phyloP scores from a whole-genome alignment of 2,797 vertebrate species.

The Galago senegalensis region DNA sequence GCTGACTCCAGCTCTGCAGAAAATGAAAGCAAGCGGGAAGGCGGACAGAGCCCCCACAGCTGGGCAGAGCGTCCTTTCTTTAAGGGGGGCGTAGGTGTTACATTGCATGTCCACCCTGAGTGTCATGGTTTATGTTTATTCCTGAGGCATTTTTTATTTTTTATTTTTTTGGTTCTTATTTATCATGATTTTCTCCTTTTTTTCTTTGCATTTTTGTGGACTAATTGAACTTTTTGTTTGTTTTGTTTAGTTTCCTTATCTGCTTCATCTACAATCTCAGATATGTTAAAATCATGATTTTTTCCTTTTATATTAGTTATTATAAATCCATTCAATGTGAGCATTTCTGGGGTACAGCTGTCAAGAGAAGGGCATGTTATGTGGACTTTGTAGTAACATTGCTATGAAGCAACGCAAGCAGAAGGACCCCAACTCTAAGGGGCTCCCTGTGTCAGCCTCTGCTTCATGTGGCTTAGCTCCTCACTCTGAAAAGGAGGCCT shows the following conservation, averaged over 20 bases:
- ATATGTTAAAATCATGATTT: no score
- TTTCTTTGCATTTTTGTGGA: neutral
- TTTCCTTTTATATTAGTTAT: neutral
- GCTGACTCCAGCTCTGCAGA: neutral
- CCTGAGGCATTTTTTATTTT: neutral
- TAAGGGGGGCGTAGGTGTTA: accelerated
- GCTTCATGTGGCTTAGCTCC: neutral
- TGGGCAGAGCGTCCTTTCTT: no score
- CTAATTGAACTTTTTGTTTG: neutral
- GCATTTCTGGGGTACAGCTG: neutral
- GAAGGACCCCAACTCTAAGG: neutral
- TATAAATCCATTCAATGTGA: neutral
- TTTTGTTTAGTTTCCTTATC: neutral
- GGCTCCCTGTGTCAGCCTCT: neutral
- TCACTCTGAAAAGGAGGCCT: neutral
- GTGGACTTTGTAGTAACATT: neutral
- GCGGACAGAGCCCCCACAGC: no score
- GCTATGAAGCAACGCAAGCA: neutral
- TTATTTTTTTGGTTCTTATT: neutral
- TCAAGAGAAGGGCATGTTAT: neutral
- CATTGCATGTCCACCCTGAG: neutral
- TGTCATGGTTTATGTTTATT: neutral
- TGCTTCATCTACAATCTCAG: neutral
- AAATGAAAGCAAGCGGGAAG: accelerated
- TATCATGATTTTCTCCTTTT: neutral